These are phyloP conservation scores for Pungitius pungitius DNA, from an alignment of 2,113 vertebrate genomes.

Conservation along the genomic window DNA sequence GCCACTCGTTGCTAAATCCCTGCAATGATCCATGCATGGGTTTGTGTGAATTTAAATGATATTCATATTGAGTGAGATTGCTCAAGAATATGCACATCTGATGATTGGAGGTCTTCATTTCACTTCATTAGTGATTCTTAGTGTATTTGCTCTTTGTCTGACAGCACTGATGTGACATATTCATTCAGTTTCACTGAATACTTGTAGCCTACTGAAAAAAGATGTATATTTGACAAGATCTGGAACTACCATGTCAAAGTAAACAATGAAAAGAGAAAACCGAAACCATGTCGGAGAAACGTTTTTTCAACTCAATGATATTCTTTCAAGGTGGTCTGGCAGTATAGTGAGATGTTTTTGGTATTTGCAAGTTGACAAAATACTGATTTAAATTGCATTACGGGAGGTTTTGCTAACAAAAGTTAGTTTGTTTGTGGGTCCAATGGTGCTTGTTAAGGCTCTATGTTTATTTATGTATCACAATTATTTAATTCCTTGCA, in stretches of 20 bases:
- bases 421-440: neutral
- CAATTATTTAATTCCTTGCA: neutral
- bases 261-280: neutral
- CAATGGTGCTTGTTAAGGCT: neutral
- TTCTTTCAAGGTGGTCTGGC: neutral
- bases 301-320: neutral
- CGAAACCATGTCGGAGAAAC: neutral
- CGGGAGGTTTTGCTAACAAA: neutral
- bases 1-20: slow-evolving; percentile 40
- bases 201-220: neutral
- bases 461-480: neutral
- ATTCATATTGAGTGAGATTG: neutral
- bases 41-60: slow-evolving; percentile 7
- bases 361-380: neutral
- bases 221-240: neutral
- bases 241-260: neutral
- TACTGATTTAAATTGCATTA: neutral
- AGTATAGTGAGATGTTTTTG: neutral
- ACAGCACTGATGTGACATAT: neutral
- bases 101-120: neutral
- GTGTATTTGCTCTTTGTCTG: neutral
- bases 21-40: neutral
- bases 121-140: neutral
- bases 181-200: neutral
- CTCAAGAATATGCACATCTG: neutral